Conservation (phyloP, 2,888 invertebrate species). For the Sycophila texana region DNA sequence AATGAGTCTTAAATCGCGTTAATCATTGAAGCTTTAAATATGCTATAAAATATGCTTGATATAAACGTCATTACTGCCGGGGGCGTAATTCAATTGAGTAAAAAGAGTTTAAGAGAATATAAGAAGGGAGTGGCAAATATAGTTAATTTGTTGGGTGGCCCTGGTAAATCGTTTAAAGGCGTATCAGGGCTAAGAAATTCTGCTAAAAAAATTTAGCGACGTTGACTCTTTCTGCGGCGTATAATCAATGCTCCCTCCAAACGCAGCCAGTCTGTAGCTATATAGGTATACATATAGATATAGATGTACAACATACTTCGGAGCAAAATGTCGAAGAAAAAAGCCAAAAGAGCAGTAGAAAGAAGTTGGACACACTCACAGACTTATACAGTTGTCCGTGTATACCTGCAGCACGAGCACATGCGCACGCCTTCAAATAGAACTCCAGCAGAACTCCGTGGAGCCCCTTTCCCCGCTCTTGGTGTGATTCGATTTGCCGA, state of each 20-base stretch:
- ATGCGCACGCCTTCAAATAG: too few species aligned
- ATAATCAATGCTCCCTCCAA: constrained; percentile 22
- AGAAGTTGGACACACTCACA: neutral
- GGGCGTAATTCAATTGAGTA: too few species aligned
- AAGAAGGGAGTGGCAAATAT: constrained; percentile 2
- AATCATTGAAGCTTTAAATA: too few species aligned
- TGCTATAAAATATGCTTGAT: too few species aligned
- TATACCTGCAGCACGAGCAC: too few species aligned
- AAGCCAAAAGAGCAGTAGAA: neutral
- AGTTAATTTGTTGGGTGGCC: constrained; percentile 16
- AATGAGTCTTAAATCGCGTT: too few species aligned
- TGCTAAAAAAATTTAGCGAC: constrained; percentile 37
- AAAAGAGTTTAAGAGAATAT: too few species aligned
- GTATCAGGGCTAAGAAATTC: constrained; percentile 15
- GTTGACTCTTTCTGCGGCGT: constrained; percentile 29
- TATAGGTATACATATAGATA: too few species aligned
- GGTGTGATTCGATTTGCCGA: constrained; percentile 53
- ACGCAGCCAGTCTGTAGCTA: too few species aligned
- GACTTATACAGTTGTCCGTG: too few species aligned
- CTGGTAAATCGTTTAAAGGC: neutral
- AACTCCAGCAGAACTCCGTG: too few species aligned
- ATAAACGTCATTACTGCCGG: too few species aligned
- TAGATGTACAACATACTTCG: neutral
- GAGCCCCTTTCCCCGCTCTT: constrained; percentile 19
- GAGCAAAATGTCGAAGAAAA: constrained; percentile 2